Conservation (phyloP, 2,113 vertebrate genomes). For the Plectropomus leopardus region DNA sequence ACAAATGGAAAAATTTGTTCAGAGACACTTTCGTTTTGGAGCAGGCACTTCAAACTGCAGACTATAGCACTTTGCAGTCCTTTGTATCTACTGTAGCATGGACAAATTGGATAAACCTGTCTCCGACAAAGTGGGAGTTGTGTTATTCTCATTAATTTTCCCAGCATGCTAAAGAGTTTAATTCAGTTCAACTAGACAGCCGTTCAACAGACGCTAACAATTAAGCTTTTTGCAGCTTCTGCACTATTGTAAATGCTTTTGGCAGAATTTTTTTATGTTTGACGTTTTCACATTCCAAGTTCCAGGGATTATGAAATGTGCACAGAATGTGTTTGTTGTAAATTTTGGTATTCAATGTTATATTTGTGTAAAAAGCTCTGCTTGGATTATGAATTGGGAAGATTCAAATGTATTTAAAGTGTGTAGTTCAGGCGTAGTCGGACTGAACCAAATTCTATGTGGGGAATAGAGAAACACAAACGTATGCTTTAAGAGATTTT, state of each 20-base stretch:
- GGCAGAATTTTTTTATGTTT: slow-evolving; percentile 27
- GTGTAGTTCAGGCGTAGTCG: slow-evolving; percentile 15
- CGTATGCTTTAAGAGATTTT: neutral
- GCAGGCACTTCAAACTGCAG: slow-evolving; percentile 73
- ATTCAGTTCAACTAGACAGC: slow-evolving; percentile 41
- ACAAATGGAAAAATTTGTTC: slow-evolving; percentile 65
- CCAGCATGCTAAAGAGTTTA: slow-evolving; percentile 51
- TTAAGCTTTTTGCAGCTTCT: slow-evolving; percentile 29
- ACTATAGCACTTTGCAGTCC: slow-evolving; percentile 56
- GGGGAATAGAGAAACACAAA: neutral
- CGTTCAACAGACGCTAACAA: slow-evolving; percentile 8
- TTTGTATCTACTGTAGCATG: slow-evolving; percentile 57
- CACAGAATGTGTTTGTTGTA: slow-evolving; percentile 53
- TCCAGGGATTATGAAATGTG: slow-evolving; percentile 55
- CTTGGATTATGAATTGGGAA: slow-evolving; percentile 13
- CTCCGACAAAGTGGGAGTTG: slow-evolving; percentile 46
- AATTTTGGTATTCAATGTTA: slow-evolving; percentile 30
- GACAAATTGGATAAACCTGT: slow-evolving; percentile 63
- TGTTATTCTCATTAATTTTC: slow-evolving; percentile 69
- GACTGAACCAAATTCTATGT: slow-evolving; percentile 4
- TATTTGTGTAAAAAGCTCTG: slow-evolving; percentile 12
- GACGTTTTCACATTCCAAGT: slow-evolving; percentile 10
- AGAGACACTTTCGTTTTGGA: slow-evolving; percentile 71
- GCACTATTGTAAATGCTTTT: slow-evolving; percentile 35
- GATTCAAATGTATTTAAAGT: slow-evolving; percentile 39